phyloP scores from a whole-genome alignment of 92 coral and sea anemone genomes.

The Virgularia gustaviana region DNA sequence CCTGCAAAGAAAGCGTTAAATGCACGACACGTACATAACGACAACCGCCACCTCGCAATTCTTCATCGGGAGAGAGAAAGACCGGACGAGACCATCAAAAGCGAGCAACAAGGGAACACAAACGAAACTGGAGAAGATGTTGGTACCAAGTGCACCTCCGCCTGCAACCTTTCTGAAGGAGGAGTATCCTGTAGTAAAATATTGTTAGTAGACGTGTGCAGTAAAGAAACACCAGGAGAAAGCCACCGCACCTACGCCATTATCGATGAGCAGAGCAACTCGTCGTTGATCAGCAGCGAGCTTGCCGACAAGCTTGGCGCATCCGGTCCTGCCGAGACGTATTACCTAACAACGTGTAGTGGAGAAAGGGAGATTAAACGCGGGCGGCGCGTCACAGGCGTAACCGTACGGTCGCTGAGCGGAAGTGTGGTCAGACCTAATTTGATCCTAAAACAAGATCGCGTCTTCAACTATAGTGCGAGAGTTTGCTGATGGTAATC shows the following conservation, averaged over 20 bases:
- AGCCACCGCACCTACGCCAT: conserved; percentile 30
- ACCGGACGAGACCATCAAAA: not conserved
- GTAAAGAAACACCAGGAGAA: not conserved
- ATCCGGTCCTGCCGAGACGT: not conserved
- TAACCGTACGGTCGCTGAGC: not conserved
- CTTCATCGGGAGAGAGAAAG: too few relatives aligned
- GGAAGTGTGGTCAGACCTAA: conserved; percentile 8
- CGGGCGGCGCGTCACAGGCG: conserved; percentile 7
- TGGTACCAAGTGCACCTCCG: not conserved
- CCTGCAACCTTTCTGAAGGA: conserved; percentile 13
- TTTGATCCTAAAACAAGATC: too few relatives aligned
- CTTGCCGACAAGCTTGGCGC: conserved; percentile 20
- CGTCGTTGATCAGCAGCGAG: conserved; percentile 21
- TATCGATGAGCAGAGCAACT: conserved; percentile 27
- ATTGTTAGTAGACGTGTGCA: conserved; percentile 15
- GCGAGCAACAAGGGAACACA: not conserved
- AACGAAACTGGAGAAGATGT: not conserved
- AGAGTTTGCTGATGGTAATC: too few relatives aligned
- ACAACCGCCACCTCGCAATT: too few relatives aligned
- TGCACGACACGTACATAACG: too few relatives aligned
- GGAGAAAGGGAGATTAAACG: not conserved
- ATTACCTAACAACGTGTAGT: conserved; percentile 11
- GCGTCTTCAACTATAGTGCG: too few relatives aligned
- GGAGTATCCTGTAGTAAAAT: conserved; percentile 17
- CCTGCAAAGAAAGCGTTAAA: too few relatives aligned